Evolutionary conservation across 1,140 invertebrate species (phyloP).

Genomic region (Bombus confusus): DNA sequence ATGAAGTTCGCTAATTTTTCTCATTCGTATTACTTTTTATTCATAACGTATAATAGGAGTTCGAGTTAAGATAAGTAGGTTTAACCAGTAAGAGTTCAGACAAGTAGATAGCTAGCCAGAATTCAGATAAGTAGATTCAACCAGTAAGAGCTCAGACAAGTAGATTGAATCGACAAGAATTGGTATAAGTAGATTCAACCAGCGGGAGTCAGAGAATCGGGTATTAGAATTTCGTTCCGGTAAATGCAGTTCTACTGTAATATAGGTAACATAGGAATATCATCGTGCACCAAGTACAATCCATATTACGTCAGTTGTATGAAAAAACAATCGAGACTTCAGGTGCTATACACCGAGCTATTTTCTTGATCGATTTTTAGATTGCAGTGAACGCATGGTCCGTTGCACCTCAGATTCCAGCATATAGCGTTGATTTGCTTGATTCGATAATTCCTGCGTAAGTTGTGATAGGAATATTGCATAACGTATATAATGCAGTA

Average conservation of each 20-base stretch:
- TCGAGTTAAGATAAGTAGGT: neutral
- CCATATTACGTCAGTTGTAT: neutral
- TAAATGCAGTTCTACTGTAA: neutral
- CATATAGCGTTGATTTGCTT: neutral
- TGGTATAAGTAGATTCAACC: neutral
- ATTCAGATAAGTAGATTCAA: neutral
- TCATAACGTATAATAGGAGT: neutral
- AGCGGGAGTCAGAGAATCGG: neutral
- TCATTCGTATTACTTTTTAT: no score
- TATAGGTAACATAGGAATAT: neutral
- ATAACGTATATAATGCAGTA: slow-evolving; percentile 3
- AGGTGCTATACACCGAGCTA: no score
- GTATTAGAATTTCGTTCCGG: neutral
- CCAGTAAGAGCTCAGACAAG: neutral
- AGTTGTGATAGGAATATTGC: neutral
- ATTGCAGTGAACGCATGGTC: neutral
- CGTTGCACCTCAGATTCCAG: neutral
- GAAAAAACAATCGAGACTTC: no score
- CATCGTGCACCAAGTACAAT: neutral
- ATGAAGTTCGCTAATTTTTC: no score
- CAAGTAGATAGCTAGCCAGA: neutral
- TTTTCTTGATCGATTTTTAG: neutral
- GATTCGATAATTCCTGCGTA: slow-evolving; percentile 5
- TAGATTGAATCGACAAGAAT: neutral
- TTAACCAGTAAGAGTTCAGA: neutral